These are phyloP conservation scores for Chionoecetes opilio DNA, from an alignment of 1,140 invertebrate species.

Conservation along the genomic window DNA sequence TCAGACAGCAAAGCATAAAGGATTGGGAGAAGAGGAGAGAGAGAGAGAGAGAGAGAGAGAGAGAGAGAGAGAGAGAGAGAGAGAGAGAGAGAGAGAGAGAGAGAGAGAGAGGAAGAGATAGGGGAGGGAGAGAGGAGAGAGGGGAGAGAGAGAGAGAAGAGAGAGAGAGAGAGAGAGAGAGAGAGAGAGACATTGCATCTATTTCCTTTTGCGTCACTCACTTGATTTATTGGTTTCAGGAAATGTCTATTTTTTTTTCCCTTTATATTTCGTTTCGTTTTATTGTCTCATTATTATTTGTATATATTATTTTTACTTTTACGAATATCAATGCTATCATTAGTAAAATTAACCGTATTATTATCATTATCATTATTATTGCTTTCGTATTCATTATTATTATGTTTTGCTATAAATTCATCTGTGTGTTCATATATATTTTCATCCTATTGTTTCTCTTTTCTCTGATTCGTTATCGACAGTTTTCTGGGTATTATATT, in stretches of 20 bases:
- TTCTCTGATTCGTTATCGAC: too few species aligned
- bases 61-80: constrained; percentile 27
- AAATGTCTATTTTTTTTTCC: background rate
- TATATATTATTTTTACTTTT: too few species aligned
- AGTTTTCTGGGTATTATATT: too few species aligned
- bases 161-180: background rate
- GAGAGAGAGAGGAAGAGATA: background rate
- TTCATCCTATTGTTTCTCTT: too few species aligned
- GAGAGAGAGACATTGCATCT: background rate
- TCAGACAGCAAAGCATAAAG: background rate
- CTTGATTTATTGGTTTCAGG: background rate
- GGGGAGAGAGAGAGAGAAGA: too few species aligned
- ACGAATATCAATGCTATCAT: too few species aligned
- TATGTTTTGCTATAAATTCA: too few species aligned
- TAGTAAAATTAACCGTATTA: too few species aligned
- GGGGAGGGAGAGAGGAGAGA: background rate
- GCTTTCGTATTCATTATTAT: too few species aligned
- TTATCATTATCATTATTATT: too few species aligned
- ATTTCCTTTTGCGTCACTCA: background rate
- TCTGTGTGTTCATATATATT: too few species aligned
- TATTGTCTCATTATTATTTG: background rate
- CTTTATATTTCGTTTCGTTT: background rate
- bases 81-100: constrained; percentile 25
- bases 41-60: constrained; percentile 25
- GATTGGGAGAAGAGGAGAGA: background rate